Conservation (phyloP, 2,797 vertebrate species). For the Pterois miles region DNA sequence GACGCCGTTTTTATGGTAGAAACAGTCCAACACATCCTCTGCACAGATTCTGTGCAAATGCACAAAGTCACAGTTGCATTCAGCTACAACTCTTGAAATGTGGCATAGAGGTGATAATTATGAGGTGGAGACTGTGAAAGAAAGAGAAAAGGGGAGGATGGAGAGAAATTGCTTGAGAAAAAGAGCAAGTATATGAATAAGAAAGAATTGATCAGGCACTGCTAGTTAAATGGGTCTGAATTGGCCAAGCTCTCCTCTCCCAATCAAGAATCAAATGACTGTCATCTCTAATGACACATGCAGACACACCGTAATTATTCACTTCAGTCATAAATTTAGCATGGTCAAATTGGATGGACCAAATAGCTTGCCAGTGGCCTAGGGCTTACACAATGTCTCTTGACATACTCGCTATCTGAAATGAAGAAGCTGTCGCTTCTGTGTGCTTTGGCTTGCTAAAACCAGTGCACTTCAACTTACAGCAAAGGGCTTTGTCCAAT, state of each 20-base stretch:
- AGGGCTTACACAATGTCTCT: conserved; percentile 22
- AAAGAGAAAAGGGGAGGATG: neutral
- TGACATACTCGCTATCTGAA: conserved; percentile 23
- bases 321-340: conserved; percentile 36
- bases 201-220: neutral
- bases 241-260: neutral
- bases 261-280: conserved; percentile 11
- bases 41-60: neutral
- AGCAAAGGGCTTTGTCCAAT: conserved; percentile 18
- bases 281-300: conserved; percentile 24
- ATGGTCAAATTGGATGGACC: conserved; percentile 25
- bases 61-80: conserved; percentile 5
- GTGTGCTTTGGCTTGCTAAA: conserved; percentile 4
- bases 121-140: neutral
- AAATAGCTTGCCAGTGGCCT: conserved; percentile 1
- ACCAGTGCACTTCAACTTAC: neutral
- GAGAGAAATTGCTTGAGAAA: conserved; percentile 1
- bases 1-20: neutral
- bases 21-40: neutral
- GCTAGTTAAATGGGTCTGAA: conserved; percentile 1
- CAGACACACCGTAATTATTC: conserved; percentile 16
- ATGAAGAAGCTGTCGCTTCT: conserved; percentile 1
- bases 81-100: neutral
- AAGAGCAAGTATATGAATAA: neutral
- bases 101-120: conserved; percentile 10